Evolutionary conservation across 2,797 vertebrate species (phyloP), one percentile per base, ranked within the genome.

Genomic region (Peromyscus attwateri): DNA sequence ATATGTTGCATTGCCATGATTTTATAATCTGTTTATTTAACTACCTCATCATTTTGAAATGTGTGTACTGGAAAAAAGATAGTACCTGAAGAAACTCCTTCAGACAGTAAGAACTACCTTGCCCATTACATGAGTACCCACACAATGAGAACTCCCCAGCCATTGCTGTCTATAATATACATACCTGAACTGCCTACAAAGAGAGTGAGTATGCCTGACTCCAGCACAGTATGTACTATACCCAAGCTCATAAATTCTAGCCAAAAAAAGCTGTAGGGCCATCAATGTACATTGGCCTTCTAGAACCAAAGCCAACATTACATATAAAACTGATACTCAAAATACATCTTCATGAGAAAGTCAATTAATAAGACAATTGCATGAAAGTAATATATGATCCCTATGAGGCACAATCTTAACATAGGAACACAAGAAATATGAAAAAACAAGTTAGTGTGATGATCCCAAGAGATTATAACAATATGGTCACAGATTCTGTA

Each of bases 21-120:
- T 64, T 92, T 80, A 66, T 73, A 89, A 62, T 55, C 4, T 91
- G 9, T 62, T 87, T 90, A 73, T 94, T 91, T 29, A 92, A 75
- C 27, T 40, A 19, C 34, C 57, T 84, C 34, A 60, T 66, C 73
- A 27, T 11, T 87, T 84, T 89, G 34, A 94, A 92, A 57, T 77
- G 27, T 37, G 64, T 76, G 5, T 57, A 91, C 29, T 84, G 16
- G 68, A 60, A 73, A 77, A 82, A 16, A 60, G 29, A 27, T 57
- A 52, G 23, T 70, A 49, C 23, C n/a, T 70, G 49, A 60, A 31
- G 66, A 57, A 70, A 55, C 64, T 10, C 43, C 6, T 34, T 40
- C 19, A 34, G 12, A 25, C 49, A 43, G 31, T 31, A 31, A 40
- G 21, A 29, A 4, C 6, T 23, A 25, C 37, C 4, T 57, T 55